Evolutionary conservation across 2,113 vertebrate genomes (phyloP).

Genomic region (Caranx melampygus): DNA sequence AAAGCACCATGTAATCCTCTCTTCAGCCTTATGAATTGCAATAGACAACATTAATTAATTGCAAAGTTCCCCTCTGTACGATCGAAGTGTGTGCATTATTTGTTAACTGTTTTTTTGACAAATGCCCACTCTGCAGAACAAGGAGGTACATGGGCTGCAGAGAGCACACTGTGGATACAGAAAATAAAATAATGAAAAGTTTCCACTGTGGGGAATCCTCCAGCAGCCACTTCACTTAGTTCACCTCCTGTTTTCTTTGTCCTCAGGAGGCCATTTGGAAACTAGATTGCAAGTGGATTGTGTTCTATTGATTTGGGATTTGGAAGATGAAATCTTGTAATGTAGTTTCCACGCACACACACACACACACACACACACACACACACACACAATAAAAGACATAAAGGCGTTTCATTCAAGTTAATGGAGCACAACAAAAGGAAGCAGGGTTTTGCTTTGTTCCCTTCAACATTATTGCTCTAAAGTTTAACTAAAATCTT

Average conservation of each 20-base stretch:
- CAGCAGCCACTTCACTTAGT: slow-evolving; percentile 30
- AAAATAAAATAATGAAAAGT: slow-evolving; percentile 33
- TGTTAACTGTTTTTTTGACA: slow-evolving; percentile 5
- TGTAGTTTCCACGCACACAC: slow-evolving; percentile 4
- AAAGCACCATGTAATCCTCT: neutral
- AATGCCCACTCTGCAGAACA: neutral
- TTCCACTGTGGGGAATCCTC: slow-evolving; percentile 37
- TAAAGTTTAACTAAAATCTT: neutral
- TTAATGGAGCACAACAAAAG: neutral
- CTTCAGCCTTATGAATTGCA: neutral
- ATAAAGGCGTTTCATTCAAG: slow-evolving; percentile 9
- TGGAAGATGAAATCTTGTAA: slow-evolving; percentile 40
- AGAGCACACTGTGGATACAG: neutral
- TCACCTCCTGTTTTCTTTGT: slow-evolving; percentile 49
- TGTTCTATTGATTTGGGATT: slow-evolving; percentile 58
- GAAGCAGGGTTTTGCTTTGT: neutral
- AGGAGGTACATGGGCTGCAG: neutral
- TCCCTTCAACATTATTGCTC: neutral
- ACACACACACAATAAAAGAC: slow-evolving; percentile 16
- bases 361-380: too few relatives aligned
- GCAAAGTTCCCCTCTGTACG: neutral
- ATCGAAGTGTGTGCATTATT: neutral
- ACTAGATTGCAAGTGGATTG: slow-evolving; percentile 63
- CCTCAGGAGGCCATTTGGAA: slow-evolving; percentile 48
- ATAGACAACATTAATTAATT: neutral